A percentile compares a stretch with the other conserved stretches of the same genome.
These are phyloP conservation scores for Brevimyrus niger DNA, from an alignment of 2,113 vertebrate species.

Conservation along the genomic window DNA sequence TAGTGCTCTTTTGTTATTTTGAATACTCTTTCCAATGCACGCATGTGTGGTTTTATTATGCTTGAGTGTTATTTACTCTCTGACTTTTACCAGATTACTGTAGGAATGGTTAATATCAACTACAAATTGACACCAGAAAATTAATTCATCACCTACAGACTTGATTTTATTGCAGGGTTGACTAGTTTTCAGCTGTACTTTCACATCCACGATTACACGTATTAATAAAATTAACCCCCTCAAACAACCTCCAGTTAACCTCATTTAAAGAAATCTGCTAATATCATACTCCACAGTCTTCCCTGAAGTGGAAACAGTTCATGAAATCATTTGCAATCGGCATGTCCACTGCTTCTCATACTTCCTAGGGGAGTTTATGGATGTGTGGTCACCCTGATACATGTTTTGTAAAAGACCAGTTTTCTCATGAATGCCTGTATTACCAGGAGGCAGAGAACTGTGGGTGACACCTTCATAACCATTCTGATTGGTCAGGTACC, in stretches of 20 bases:
- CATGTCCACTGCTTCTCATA: neutral
- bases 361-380: neutral
- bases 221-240: neutral
- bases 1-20: neutral
- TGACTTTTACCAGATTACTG: neutral
- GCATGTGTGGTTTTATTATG: neutral
- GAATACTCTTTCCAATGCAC: neutral
- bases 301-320: neutral
- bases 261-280: neutral
- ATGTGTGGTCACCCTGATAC: neutral
- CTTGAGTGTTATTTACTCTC: neutral
- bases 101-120: neutral
- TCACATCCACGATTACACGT: neutral
- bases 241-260: neutral
- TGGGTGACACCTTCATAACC: neutral
- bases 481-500: neutral
- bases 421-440: neutral
- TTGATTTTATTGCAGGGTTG: neutral
- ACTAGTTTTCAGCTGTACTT: neutral
- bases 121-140: neutral
- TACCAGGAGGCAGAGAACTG: neutral
- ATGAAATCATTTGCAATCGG: neutral
- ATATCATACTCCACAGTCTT: neutral
- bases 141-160: neutral
- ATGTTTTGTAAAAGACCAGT: neutral